Conservation (phyloP, 1,140 invertebrate species). For the Monomorium pharaonis region DNA sequence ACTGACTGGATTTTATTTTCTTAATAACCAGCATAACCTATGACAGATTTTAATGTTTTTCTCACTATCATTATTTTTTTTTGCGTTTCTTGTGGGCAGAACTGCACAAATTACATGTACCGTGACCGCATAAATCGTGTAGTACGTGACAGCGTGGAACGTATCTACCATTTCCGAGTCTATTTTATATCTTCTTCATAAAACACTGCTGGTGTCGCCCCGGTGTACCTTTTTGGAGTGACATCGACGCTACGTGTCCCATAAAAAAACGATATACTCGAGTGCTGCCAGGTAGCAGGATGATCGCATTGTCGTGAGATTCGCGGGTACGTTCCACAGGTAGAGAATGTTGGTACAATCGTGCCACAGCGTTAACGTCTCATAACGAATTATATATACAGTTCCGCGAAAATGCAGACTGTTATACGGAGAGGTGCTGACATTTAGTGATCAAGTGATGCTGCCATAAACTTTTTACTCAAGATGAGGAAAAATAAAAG, state of each 20-base stretch:
- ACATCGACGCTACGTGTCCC: constrained; percentile 43
- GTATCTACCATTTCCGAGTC: constrained; percentile 26
- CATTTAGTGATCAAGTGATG: constrained; percentile 5
- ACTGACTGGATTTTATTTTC: not conserved
- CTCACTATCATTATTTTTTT: not conserved
- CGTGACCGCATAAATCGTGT: constrained; percentile 23
- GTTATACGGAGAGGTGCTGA: not conserved
- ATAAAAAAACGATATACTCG: constrained; percentile 44
- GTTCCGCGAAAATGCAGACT: not conserved
- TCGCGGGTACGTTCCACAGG: not conserved
- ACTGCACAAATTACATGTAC: constrained; percentile 7
- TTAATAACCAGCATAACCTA: not conserved
- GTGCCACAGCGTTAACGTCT: constrained; percentile 10
- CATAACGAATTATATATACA: constrained; percentile 27
- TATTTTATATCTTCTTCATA: constrained; percentile 44
- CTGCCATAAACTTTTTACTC: constrained; percentile 14
- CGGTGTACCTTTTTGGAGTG: constrained; percentile 26
- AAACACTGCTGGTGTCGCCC: constrained; percentile 18
- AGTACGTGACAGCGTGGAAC: constrained; percentile 32
- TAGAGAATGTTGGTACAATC: not conserved
- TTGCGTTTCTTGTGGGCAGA: not conserved
- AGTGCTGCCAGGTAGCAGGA: constrained; percentile 2
- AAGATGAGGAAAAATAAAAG: constrained; percentile 35
- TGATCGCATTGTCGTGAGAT: constrained; percentile 40
- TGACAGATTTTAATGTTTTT: not conserved